Base-by-base conservation (phyloP, 2,797 vertebrate species). In the Phalanger gymnotis region DNA sequence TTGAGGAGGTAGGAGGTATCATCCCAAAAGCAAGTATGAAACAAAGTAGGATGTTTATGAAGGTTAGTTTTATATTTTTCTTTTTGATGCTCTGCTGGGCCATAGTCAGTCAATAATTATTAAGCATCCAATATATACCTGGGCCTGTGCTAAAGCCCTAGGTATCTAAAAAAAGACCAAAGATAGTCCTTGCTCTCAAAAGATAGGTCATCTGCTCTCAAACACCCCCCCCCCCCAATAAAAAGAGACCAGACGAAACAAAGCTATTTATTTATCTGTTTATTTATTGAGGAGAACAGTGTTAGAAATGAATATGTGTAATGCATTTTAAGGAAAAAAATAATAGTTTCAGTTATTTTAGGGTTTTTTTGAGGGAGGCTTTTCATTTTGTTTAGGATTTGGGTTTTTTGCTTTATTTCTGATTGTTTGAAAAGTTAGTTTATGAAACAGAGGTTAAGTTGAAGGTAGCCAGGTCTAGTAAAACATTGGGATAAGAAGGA, bases 1-100 rank as follows among this genome's bases (percentile, higher is more conserved):
- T 56, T 95, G 94, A 95, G 4, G 51, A 93, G 22, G 81, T 93
- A 95, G 4, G 51, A 93, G 22, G 81, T 93, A 40, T 53, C 47
- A 54, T 92, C 96, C 53, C 19, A 95, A 7, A 51, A 92, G 54
- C 93, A 92, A 92, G n/a, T 94, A 90, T 90, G 91, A 95, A 54
- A 91, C 34, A 91, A 73, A 95, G 92, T 40, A 81, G 22, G 73
- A 81, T 47, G 27, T 81, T 81, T 81, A 81, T 87, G 22, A 95
- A 96, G 93, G n/a, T 56, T 28, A 92, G 14, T 61, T 95, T 93
- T 34, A 9, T 81, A 34, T 66, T 90, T 16, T 28, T 27, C 1
- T 47, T n/a, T 73, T 73, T 73, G 61, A 73, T n/a, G 66, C 5
- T 81, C 22, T 47, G n/a, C 73, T 9, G 25, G n/a, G 19, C 66